Evolutionary conservation across 30 jellyfish, hydroid and myxozoan genomes (phyloP), one percentile per base, ranked within the genome.

Genomic region (Mastigias papua): DNA sequence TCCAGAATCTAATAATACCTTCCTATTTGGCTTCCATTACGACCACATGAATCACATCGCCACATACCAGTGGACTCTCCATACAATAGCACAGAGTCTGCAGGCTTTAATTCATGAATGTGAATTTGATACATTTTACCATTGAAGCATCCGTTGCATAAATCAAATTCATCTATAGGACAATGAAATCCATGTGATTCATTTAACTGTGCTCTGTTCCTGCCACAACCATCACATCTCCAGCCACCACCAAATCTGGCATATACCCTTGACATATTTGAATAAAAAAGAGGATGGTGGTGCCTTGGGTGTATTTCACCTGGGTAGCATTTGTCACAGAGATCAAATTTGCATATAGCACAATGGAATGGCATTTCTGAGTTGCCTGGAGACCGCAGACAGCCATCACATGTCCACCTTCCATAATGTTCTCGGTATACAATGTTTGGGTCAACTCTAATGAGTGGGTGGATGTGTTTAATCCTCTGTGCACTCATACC

Each of bases 221-320:
- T 50, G 28, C 92, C 95, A 66, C 99, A 95, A 51, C 84, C 96
- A 75, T 95, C 99, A 74, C 99, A 95, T 37, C 86, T 90, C 97
- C 97, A 95, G 21, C 92, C 93, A 15, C 99, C 99, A 70, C 70
- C 46, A 51, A 30, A 90, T 64, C 78, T 84, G 11, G 99, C 98
- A 48, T 95, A 95, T 21, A 90, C 93, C 23, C 76, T 50, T 15
- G 23, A 81, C 97, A 90, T 88, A 68, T 95, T 68, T 78, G 84
- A 50, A 54, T 31, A 73, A 34, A 84, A 89, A 21, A 95, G 70
- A 8, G 95, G 93, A 69, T 95, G 99, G 1, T 80, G 88, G 81
- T 95, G 99, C 28, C 98, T 48, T 73, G 87, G 90, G 68, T 88
- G 97, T 23, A 62, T 23, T 34, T 79, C 86, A 0, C 88, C 88